Evolutionary conservation across 30 jellyfish, hydroid and myxozoan species (phyloP).

Genomic region (Morbakka virulenta): DNA sequence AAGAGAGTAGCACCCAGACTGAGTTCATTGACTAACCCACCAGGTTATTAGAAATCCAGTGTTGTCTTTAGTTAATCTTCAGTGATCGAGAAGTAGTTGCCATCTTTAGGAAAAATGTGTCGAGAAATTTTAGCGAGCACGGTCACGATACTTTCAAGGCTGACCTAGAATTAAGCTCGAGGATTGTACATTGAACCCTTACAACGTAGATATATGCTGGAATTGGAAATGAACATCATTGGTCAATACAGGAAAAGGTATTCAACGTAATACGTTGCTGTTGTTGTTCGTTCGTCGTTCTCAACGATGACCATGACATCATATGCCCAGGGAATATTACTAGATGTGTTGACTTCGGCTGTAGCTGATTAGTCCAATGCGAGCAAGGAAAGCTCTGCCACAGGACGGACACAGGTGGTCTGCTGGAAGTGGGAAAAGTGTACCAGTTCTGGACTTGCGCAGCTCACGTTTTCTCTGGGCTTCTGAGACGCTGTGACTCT

Average conservation of each 20-base stretch:
- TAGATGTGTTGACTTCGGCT: too few species aligned
- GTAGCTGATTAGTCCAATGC: too few species aligned
- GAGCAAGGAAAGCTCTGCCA: too few species aligned
- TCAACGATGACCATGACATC: too few species aligned
- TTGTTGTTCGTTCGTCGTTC: too few species aligned
- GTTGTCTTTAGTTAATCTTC: conserved; percentile 51
- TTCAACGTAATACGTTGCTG: too few species aligned
- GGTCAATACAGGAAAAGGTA: conserved; percentile 51
- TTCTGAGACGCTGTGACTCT: too few species aligned
- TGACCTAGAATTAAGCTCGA: conserved; percentile 30
- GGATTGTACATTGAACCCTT: conserved; percentile 19
- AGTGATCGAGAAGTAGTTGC: conserved; percentile 59
- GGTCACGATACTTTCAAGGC: conserved; percentile 45
- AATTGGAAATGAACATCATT: conserved; percentile 47
- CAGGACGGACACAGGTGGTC: too few species aligned
- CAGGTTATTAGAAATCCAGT: conserved; percentile 47
- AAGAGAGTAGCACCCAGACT: conserved; percentile 37
- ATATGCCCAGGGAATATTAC: too few species aligned
- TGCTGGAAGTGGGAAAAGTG: too few species aligned
- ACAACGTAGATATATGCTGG: conserved; percentile 44
- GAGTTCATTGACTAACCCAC: conserved; percentile 48
- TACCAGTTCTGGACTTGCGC: too few species aligned
- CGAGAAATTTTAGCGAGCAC: conserved; percentile 47
- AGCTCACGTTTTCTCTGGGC: too few species aligned
- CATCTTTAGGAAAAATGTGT: conserved; percentile 3